Evolutionary conservation across 2,113 vertebrate species (phyloP), one percentile per base, ranked within the genome.

Genomic region (Tachycineta bicolor): DNA sequence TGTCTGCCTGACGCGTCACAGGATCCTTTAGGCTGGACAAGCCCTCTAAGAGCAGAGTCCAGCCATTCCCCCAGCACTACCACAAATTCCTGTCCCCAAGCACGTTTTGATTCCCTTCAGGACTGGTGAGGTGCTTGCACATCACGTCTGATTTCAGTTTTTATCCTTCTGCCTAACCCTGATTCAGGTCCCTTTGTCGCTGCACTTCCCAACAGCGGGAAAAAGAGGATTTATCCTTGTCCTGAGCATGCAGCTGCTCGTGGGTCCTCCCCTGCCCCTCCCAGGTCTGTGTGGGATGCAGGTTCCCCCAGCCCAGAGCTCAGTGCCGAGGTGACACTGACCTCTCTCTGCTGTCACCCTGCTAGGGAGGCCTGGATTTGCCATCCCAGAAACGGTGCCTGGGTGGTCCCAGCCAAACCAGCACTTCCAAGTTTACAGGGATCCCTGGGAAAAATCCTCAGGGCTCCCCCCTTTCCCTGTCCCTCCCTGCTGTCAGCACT

Each of bases 401-500:
- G 62, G 62, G 76, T 92, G 62, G 73, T 81, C 77, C 44, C 69
- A 55, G 44, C 29, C 58, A 22, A 63, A 64, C 0, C 1, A 77
- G 43, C 6, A 4, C 46, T 74, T 79, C 78, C 65, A 84, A 39
- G 52, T 67, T 84, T 67, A 33, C 68, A 55, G 50, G 25, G 59
- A 74, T 86, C 63, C 29, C 44, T 75, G 59, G 67, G 84, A 53
- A 89, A 67, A 82, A 25, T 2, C 11, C 5, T 34, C 59, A 83
- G 44, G 0, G 0, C 5, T 69, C 22, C 25, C 46, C 26, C 2
- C 7, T 50, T 52, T 41, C 55, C 46, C 1, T 0, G 14, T 68
- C 46, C 58, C 25, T 52, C 41, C 34, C 78, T 53, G 37, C 37
- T 87, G 56, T 73, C 46, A 46, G 37, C 13, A 3, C 77, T 56